Evolutionary conservation across 2,113 vertebrate genomes (phyloP), one percentile per base, ranked within the genome.

Genomic region (Hyperoodon ampullatus): DNA sequence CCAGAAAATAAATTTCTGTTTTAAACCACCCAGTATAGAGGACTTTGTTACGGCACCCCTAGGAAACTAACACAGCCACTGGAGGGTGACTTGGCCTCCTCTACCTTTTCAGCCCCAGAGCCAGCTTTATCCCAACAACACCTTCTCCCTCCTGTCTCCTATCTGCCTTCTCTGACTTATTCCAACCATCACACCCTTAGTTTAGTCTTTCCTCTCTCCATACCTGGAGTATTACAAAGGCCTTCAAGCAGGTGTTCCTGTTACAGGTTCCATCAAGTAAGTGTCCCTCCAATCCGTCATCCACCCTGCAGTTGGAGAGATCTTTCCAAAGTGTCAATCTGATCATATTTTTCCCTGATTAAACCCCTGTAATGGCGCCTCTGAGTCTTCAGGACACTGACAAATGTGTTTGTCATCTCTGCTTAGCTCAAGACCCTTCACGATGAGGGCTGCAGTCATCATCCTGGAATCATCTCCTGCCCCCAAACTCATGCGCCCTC

Each of bases 401-500:
- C 10, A 35, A 65, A 35, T 6, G 23, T 44, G 26, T 10, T 19
- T 21, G 15, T 6, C 3, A 16, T 61, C 58, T 86, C 42, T 12
- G 8, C 15, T 77, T 60, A 55, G 33, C 44, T 72, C n/a, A 35
- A 70, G 58, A 58, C 28, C 42, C 26, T 77, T 50, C 42, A 44
- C 30, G 30, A 78, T 1, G 6, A 92, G 75, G 44, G 6, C 58
- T 53, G 19, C 11, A 33, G 12, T 35, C 14, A 5, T 19, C 2
- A 12, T 8, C 47, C 44, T 23, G 24, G 42, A 47, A 35, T n/a
- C 44, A 68, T 5, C 53, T 60, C 55, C 35, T 50, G 3, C 13
- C 16, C 28, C 58, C 16, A 63, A 0, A 12, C 16, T n/a, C 42
- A 61, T 10, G 16, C 0, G 4, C 8, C 21, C 14, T 61, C 14